Conservation (phyloP, 2,888 invertebrate genomes). For the Ichneumoninae sp. region DNA sequence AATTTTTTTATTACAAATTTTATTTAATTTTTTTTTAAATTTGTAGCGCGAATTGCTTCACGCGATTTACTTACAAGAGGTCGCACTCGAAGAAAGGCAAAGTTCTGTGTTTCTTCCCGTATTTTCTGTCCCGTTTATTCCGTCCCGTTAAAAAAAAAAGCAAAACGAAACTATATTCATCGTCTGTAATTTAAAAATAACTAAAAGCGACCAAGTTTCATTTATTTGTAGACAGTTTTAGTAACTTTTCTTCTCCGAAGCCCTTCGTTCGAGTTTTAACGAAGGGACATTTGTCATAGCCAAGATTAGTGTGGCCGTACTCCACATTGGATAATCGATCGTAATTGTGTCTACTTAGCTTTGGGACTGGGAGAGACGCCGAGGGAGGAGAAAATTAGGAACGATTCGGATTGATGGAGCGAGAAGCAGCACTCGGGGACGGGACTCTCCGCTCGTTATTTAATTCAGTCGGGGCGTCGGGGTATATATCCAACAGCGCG, state of each 20-base stretch:
- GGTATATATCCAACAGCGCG: constrained; percentile 13
- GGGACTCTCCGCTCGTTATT: constrained; percentile 64
- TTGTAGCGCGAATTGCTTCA: no score
- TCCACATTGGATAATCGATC: constrained; percentile 72
- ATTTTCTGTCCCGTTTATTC: no score
- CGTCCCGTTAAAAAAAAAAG: no score
- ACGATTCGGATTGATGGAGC: constrained; percentile 56
- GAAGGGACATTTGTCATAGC: constrained; percentile 43
- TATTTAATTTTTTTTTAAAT: no score
- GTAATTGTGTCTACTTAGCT: constrained; percentile 72
- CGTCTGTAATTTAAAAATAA: not conserved
- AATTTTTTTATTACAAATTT: no score
- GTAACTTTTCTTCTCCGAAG: not conserved
- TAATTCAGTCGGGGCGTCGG: constrained; percentile 61
- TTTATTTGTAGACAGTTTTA: not conserved
- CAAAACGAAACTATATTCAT: not conserved
- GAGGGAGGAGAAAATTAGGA: constrained; percentile 35
- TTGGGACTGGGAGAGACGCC: constrained; percentile 59
- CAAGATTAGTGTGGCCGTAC: constrained; percentile 63
- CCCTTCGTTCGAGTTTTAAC: constrained; percentile 27
- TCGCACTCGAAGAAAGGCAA: no score
- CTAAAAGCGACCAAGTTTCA: not conserved
- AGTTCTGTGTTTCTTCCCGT: no score
- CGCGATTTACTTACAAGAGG: no score
- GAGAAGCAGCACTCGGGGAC: constrained; percentile 56